Evolutionary conservation across 2,888 invertebrate species (phyloP), one percentile per base, ranked within the genome.

Genomic region (Mycalesis mineus): DNA sequence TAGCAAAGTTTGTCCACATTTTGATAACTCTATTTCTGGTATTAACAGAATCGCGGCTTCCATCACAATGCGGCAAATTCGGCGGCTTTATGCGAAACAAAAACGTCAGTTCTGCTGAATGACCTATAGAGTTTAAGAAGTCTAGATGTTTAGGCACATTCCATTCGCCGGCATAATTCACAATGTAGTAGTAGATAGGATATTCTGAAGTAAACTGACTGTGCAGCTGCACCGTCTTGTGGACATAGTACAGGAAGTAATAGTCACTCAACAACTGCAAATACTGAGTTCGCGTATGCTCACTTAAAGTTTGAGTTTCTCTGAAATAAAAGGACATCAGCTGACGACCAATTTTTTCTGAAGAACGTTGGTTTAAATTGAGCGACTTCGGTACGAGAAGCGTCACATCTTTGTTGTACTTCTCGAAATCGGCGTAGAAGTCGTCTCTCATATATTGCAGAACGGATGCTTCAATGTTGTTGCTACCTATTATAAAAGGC

Each of bases 1-100:
- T 89, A 39, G 90, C 89, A 69, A 91, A 91, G 68, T 90, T 90
- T 0, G 89, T 89, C 88, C 90, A 91, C 83, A 90, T 78, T 68
- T 77, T 83, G 3, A 86, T 68, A 49, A 88, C 76, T 70, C 82
- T 78, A 17, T 68, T 77, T 63, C 83, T 79, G 13, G 82, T 85
- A 42, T 63, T 74, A 2, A 82, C 66, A 7, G 84, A 82, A 64
- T 88, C 84, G 54, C 80, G 69, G 63, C 79, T 83, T 15, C 85
- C 85, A 67, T 79, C 80, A 60, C 75, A 80, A 28, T 69, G 58
- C 6, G 67, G 65, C 22, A 59, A 59, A 11, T 74, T 71, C 9
- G 72, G 69, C 51, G 66, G 63, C 66, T 74, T 78, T 7, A 82
- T 68, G 28, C 75, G 69, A 66, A 87, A 90, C 22, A 90, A 57